phyloP scores from a whole-genome alignment of 2,888 invertebrate genomes.

The Poecilus cupreus region DNA sequence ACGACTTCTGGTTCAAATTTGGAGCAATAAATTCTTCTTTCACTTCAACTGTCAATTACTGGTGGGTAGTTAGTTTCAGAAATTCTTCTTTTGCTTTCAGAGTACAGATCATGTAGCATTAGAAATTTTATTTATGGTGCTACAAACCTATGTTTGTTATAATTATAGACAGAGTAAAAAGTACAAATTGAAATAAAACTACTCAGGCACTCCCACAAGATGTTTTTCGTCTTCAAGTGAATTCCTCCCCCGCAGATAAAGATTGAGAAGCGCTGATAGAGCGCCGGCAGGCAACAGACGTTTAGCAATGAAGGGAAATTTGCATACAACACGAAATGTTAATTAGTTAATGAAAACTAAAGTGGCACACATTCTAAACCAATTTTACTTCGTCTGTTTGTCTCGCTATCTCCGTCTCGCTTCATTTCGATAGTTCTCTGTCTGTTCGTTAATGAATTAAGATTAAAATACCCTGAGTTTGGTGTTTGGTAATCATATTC shows the following conservation, averaged over 20 bases:
- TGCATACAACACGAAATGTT: constrained; percentile 54
- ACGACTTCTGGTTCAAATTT: constrained; percentile 8
- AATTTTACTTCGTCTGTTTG: constrained; percentile 18
- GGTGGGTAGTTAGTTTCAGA: neutral
- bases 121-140: neutral
- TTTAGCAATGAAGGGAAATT: constrained; percentile 49
- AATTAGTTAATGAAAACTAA: constrained; percentile 51
- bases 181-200: too few species aligned
- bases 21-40: constrained; percentile 7
- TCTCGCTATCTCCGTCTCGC: neutral
- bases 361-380: constrained; percentile 36
- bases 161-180: too few species aligned
- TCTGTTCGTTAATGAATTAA: constrained; percentile 7
- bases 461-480: neutral
- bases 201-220: too few species aligned
- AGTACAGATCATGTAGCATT: neutral
- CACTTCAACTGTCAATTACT: constrained; percentile 21
- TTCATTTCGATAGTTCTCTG: neutral
- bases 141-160: neutral
- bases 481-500: neutral
- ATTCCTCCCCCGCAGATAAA: neutral
- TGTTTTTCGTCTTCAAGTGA: neutral
- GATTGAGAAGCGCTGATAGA: neutral
- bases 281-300: neutral
- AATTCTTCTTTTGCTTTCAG: too few species aligned